Evolutionary conservation across 1,140 invertebrate species (phyloP).

Genomic region (Calliopsis andreniformis): DNA sequence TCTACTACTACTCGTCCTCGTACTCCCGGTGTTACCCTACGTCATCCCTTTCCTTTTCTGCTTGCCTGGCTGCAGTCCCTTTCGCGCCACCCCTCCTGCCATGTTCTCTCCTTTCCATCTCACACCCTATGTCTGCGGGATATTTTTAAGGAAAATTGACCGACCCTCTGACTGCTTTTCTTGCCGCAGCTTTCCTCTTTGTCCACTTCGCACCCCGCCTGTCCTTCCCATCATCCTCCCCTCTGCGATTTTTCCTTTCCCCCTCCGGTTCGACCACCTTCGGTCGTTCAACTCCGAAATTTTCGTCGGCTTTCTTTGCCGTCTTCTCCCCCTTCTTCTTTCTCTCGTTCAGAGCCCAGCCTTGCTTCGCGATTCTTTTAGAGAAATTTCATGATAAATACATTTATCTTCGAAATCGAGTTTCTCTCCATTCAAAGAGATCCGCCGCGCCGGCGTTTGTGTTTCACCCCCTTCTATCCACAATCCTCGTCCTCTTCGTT

Average conservation of each 20-base stretch:
- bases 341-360: too few relatives aligned
- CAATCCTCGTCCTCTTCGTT: not conserved
- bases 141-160: constrained; percentile 72
- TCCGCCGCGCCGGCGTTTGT: not conserved
- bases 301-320: not conserved
- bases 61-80: constrained; percentile 56
- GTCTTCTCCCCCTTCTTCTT: not conserved
- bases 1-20: constrained; percentile 64
- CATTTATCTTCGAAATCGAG: constrained; percentile 37
- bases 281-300: not conserved
- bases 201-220: constrained; percentile 58
- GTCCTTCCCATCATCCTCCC: not conserved
- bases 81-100: constrained; percentile 53
- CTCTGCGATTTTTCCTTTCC: constrained; percentile 44
- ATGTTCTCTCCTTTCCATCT: not conserved
- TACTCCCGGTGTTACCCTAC: constrained; percentile 53
- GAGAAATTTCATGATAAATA: constrained; percentile 11
- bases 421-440: constrained; percentile 50
- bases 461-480: not conserved
- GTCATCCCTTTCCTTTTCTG: constrained; percentile 61
- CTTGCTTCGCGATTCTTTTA: not conserved
- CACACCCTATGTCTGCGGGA: constrained; percentile 61
- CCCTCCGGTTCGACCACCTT: constrained; percentile 36
- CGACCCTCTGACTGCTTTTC: constrained; percentile 50
- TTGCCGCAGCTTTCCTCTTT: constrained; percentile 62